Base-by-base conservation (phyloP, 1,140 invertebrate species). In the Bombus difficillimus region DNA sequence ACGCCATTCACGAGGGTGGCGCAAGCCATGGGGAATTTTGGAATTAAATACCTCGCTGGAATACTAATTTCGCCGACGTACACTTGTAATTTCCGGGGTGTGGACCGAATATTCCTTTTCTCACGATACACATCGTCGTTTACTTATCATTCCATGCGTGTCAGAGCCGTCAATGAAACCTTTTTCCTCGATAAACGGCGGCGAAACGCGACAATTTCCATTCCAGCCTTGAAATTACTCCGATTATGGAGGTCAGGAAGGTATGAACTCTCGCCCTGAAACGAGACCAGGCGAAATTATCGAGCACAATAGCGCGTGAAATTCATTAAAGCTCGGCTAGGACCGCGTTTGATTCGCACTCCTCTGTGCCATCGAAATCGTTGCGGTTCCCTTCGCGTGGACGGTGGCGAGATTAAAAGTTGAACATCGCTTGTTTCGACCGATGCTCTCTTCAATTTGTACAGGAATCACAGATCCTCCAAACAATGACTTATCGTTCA, bases 1-100 rank as follows among this genome's bases (percentile, higher is more conserved):
- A 81, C 68, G 68, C 66, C 3, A 41, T 83, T 69, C 66, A 18
- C 10, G 18, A 39, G 57, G 71, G 28, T 64, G 53, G 43, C 18
- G 62, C 28, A 22, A 25, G 25, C 57, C 13, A 66, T 4, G n/a
- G 15, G 5, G 4, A 32, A 25, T 39, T 8, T 4, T 37, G 59
- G 86, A 86, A 89, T 89, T 88, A 91, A 90, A 73, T 73, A 74
- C 57, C 62, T 59, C 77, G 43, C 76, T 79, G 73, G 86, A 91
- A 91, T 91, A 90, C 88, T 91, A 91, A 90, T 91, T 88, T 82
- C 69, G 68, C 78, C 69, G 25, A 86, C 81, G 47, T 53, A 53
- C 66, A 39, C 43, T 53, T 72, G 41, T 81, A 88, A 91, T 91
- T 85, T 83, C 64, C 68, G 57, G 71, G 39, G 72, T 57, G 57